Conservation (phyloP, 64 coral and sea anemone genomes). For the Cladopsammia gracilis region DNA sequence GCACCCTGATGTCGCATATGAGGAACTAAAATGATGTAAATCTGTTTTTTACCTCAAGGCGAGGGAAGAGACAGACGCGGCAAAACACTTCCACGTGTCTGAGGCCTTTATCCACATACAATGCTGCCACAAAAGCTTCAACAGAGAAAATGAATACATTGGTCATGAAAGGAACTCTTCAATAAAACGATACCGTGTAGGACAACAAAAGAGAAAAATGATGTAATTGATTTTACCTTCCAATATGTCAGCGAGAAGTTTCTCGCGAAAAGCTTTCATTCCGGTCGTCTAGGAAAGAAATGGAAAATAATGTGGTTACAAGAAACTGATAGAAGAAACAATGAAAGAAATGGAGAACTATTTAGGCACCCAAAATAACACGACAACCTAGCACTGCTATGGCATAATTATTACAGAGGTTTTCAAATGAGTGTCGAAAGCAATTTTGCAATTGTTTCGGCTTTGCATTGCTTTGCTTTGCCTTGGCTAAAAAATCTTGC, state of each 20-base stretch:
- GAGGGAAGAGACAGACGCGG: conserved; percentile 89
- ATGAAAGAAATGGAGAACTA: no score
- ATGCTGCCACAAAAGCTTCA: conserved; percentile 90
- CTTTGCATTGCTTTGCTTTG: no score
- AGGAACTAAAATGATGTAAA: background rate
- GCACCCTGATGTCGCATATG: no score
- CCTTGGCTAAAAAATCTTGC: no score
- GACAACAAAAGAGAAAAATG: background rate
- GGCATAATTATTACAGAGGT: no score
- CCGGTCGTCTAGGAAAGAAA: background rate
- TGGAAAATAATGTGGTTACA: background rate
- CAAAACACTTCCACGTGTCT: conserved; percentile 94
- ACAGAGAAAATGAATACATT: background rate
- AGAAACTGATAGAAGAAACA: no score
- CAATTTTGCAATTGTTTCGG: no score
- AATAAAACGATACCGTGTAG: background rate
- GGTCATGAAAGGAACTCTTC: background rate
- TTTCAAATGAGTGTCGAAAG: no score
- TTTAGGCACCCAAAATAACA: no score
- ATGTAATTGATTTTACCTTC: conserved; percentile 72
- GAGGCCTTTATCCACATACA: conserved; percentile 97
- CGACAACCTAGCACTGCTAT: no score
- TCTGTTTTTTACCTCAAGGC: conserved; percentile 82
- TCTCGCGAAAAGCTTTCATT: conserved; percentile 73
- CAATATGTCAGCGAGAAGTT: conserved; percentile 86